A percentile compares a stretch with the other conserved stretches of the same genome.
Evolutionary conservation across 1,140 invertebrate species (phyloP).

Genomic region (Brachionus asplanchnoidis): DNA sequence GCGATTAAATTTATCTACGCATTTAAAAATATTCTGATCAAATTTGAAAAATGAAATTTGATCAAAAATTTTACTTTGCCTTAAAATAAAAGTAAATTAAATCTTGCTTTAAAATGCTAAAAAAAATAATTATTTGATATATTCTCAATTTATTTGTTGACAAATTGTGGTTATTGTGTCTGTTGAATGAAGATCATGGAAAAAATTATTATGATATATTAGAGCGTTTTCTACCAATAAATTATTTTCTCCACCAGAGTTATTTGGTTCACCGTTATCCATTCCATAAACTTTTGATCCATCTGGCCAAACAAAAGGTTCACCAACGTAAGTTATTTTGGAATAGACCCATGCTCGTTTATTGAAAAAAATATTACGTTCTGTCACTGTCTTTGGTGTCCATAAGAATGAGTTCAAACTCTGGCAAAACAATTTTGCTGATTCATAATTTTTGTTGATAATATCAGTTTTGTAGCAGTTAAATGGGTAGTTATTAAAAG

Average conservation of each 20-base stretch:
- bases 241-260: neutral
- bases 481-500: too few species aligned
- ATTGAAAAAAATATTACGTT: neutral
- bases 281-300: neutral
- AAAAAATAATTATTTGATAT: too few species aligned
- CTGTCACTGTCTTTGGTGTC: neutral
- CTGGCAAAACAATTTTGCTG: neutral
- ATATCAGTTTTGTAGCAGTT: neutral
- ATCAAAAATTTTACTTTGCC: too few species aligned
- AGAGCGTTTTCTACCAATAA: neutral
- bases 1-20: too few species aligned
- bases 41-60: too few species aligned
- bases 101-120: too few species aligned
- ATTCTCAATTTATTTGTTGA: too few species aligned
- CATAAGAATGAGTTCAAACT: neutral
- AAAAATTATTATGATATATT: too few species aligned
- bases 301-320: neutral
- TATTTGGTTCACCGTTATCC: neutral
- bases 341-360: neutral
- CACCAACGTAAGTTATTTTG: neutral
- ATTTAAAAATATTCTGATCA: too few species aligned
- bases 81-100: too few species aligned
- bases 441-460: neutral
- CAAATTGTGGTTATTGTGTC: too few species aligned
- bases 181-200: too few species aligned